Evolutionary conservation across 2,113 vertebrate genomes (phyloP).

Genomic region (Caretta caretta): DNA sequence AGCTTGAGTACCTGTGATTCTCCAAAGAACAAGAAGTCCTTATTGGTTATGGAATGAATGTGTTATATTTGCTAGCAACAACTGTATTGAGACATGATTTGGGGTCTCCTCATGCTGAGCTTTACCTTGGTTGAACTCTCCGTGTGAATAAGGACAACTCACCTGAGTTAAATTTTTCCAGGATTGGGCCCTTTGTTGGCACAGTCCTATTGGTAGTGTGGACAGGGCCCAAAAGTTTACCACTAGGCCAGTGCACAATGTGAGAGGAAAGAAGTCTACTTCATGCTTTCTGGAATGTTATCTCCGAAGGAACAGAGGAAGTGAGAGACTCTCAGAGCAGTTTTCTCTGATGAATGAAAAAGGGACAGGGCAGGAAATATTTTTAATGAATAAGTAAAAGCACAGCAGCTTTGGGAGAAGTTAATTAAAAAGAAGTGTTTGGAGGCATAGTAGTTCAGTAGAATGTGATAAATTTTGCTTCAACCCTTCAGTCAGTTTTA

Average conservation of each 20-base stretch:
- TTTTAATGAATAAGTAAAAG: neutral
- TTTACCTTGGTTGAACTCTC: neutral
- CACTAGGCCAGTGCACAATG: neutral
- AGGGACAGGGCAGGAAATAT: neutral
- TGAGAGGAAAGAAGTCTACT: neutral
- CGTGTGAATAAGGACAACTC: neutral
- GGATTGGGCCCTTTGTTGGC: neutral
- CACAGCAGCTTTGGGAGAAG: neutral
- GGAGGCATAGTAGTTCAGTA: conserved; percentile 6
- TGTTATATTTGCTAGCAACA: rapidly evolving
- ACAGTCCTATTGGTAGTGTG: neutral
- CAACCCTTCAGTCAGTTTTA: neutral
- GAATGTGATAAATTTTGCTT: neutral
- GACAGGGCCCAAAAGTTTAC: neutral
- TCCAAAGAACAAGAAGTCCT: neutral
- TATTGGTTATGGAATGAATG: neutral
- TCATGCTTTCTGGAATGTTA: neutral
- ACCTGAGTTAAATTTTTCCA: neutral
- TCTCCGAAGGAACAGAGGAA: neutral
- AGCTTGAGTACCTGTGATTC: neutral
- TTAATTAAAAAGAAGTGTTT: neutral
- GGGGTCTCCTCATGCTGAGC: neutral
- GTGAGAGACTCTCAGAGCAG: neutral
- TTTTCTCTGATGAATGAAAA: neutral
- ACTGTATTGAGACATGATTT: rapidly evolving